phyloP scores from a whole-genome alignment of 2,797 vertebrate species.

The Adrianichthys oophorus region DNA sequence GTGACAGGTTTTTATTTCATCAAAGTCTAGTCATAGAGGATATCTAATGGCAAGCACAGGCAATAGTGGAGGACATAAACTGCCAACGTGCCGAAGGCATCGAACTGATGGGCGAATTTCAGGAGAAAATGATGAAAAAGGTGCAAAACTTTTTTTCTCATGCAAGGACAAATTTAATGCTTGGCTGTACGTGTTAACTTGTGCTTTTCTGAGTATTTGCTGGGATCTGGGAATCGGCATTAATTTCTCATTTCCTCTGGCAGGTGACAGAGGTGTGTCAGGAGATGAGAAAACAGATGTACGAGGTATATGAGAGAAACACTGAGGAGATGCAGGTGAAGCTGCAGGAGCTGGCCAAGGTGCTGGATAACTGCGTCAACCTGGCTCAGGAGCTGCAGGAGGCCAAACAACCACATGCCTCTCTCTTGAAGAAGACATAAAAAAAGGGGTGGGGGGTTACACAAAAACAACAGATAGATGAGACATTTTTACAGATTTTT shows the following conservation, averaged over 20 bases:
- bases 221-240: too few species aligned
- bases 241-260: too few species aligned
- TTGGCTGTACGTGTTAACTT: not conserved
- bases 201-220: too few species aligned
- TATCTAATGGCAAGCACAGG: conserved; percentile 50
- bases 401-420: conserved; percentile 47
- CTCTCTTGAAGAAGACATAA: conserved; percentile 33
- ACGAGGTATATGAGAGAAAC: conserved; percentile 59
- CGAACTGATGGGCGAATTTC: conserved; percentile 55
- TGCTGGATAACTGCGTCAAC: conserved; percentile 61
- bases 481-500: too few species aligned
- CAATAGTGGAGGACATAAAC: conserved; percentile 60
- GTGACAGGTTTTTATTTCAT: too few species aligned
- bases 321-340: conserved; percentile 57
- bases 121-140: conserved; percentile 53
- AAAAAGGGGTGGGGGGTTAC: too few species aligned
- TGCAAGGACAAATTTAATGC: not conserved
- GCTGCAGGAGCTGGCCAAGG: conserved; percentile 57
- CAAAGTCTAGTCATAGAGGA: conserved; percentile 39
- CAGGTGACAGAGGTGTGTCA: conserved; percentile 56
- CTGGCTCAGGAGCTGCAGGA: conserved; percentile 59
- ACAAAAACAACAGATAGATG: too few species aligned
- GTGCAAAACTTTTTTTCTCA: conserved; percentile 17
- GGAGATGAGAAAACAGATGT: conserved; percentile 64
- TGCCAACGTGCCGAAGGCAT: conserved; percentile 51